Evolutionary conservation across 2,888 invertebrate genomes (phyloP), one percentile per base, ranked within the genome.

Genomic region (Tuta absoluta): DNA sequence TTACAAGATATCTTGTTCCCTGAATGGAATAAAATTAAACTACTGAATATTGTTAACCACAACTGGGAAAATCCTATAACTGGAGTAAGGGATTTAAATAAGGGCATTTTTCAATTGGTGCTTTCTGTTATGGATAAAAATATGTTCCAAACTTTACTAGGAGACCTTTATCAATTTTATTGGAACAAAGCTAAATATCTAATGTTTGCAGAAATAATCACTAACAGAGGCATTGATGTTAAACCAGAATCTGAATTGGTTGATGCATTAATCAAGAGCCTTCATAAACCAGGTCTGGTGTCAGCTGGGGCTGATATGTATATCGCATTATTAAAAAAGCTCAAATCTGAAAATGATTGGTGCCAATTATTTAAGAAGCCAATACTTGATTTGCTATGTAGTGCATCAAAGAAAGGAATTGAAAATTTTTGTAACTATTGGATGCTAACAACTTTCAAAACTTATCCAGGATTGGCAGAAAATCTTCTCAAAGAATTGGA

Each of bases 61-160:
- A 94, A 94, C 73, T 94, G 94, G 94, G 93, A 93, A 72, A 94
- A 93, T 71, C 92, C 93, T 23, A 85, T 93, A 11, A 89, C 89
- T 65, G 93, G 93, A 63, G 85, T 93, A 10, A 87, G 92, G 71
- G 93, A 93, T 72, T 81, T 92, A 51, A 93, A 93, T 70, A 86
- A 88, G 67, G 77, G 73, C 14, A 80, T 93, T 67, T 93, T 93
- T 72, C 80, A 75, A 82, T 91, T 74, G 68, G 79, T 82, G 57
- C 71, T 90, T 64, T 74, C 70, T 28, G 71, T 80, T 58, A 60
- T 82, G 63, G 75, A 85, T 70, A 66, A 75, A 53, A 64, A 72
- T 41, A 74, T 72, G 73, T 85, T 75, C 73, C 71, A 71, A 57
- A 51, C 24, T 72, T 77, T 83, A 76, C 41, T 84, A n/a, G 65